phyloP scores from a whole-genome alignment of 1,140 invertebrate genomes.

The Neodiprion lecontei region DNA sequence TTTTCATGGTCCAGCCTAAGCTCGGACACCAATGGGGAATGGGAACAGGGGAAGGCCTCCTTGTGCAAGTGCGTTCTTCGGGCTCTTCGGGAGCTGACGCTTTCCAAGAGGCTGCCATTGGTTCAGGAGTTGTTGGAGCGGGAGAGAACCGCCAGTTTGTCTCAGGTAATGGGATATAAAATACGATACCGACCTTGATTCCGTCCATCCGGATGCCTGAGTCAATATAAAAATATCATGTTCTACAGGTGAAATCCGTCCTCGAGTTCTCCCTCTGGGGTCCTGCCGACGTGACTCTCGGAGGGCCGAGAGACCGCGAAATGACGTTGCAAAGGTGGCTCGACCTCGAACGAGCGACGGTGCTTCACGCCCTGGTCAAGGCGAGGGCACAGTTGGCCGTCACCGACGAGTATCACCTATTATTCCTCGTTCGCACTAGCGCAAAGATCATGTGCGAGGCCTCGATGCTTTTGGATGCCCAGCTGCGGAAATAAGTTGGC shows the following conservation, averaged over 20 bases:
- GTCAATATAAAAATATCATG: conserved; percentile 13
- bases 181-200: neutral
- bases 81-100: conserved; percentile 70
- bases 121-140: conserved; percentile 73
- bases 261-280: conserved; percentile 87
- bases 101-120: conserved; percentile 70
- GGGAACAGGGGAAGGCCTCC: conserved; percentile 70
- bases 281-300: conserved; percentile 75
- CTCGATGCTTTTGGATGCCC: conserved; percentile 68
- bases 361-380: conserved; percentile 78
- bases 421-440: conserved; percentile 82
- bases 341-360: conserved; percentile 81
- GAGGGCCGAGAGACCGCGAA: conserved; percentile 72
- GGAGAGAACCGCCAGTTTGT: conserved; percentile 75
- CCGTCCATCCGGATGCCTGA: neutral
- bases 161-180: conserved; percentile 56
- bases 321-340: conserved; percentile 80
- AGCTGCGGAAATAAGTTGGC: conserved; percentile 30
- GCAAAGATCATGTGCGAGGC: conserved; percentile 82
- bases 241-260: conserved; percentile 70
- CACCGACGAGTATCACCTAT: conserved; percentile 79
- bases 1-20: conserved; percentile 59
- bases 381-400: conserved; percentile 76
- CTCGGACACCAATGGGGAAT: conserved; percentile 65
- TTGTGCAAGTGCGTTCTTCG: conserved; percentile 80